Evolutionary conservation across 2,113 vertebrate species (phyloP).

Genomic region (Sialia sialis): DNA sequence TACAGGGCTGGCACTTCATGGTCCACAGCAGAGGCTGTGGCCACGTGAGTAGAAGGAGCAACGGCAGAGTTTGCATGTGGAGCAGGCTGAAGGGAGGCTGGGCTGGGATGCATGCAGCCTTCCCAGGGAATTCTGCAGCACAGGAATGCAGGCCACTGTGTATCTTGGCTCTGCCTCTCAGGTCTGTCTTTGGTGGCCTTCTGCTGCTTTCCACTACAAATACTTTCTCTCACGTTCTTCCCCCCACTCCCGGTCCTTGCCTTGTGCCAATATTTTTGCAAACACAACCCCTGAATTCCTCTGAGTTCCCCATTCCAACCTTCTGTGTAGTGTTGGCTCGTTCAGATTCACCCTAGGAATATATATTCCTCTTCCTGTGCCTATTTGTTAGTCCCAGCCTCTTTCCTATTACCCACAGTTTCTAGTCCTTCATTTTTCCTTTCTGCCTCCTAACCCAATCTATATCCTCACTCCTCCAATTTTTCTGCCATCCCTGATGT

Average conservation of each 20-base stretch:
- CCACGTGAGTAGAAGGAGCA: neutral
- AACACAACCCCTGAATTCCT: neutral
- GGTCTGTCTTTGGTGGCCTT: neutral
- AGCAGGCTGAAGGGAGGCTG: neutral
- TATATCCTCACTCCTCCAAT: neutral
- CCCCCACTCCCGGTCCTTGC: neutral
- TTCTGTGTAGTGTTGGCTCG: neutral
- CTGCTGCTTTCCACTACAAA: neutral
- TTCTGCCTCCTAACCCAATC: neutral
- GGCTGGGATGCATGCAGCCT: neutral
- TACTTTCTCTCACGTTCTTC: neutral
- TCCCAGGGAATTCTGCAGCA: neutral
- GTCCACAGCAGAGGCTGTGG: neutral
- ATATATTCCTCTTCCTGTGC: neutral
- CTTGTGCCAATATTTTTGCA: neutral
- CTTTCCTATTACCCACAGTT: neutral
- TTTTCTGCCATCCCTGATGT: neutral
- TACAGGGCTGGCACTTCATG: neutral
- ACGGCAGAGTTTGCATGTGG: rapidly evolving
- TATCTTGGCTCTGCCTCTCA: neutral
- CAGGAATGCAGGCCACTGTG: rapidly evolving
- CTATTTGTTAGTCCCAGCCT: neutral
- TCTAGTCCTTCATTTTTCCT: neutral
- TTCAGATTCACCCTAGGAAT: neutral
- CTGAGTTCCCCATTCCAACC: neutral